phyloP scores from a whole-genome alignment of 2,113 vertebrate species.

The Hippocampus barbouri region DNA sequence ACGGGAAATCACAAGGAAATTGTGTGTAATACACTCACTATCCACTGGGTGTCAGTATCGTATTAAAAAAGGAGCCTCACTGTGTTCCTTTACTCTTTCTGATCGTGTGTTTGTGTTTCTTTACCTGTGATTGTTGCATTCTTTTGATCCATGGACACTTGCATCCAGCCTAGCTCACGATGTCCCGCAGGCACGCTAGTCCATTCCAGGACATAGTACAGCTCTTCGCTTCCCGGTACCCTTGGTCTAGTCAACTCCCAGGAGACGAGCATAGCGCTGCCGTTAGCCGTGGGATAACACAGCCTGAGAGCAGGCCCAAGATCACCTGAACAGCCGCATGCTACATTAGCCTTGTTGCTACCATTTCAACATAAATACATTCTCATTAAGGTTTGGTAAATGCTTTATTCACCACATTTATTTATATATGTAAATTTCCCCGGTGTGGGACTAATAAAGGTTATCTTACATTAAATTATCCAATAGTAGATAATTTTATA shows the following conservation, averaged over 20 bases:
- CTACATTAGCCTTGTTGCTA: background rate
- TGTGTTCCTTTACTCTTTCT: background rate
- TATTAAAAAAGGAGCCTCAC: background rate
- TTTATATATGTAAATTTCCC: too few species aligned
- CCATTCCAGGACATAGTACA: conserved; percentile 64
- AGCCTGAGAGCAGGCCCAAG: conserved; percentile 27
- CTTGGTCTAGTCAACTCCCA: conserved; percentile 40
- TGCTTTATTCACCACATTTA: too few species aligned
- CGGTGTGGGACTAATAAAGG: too few species aligned
- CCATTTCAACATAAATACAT: background rate
- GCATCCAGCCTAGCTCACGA: conserved; percentile 52
- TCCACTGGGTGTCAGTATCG: background rate
- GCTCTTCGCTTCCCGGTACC: background rate
- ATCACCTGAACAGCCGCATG: conserved; percentile 36
- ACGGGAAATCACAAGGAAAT: background rate
- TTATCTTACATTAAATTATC: too few species aligned
- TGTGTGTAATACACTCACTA: background rate
- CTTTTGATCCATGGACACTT: conserved; percentile 34
- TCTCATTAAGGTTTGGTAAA: too few species aligned
- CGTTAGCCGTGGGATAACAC: conserved; percentile 23
- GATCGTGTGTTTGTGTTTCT: background rate
- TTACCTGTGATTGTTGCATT: conserved; percentile 58
- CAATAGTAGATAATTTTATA: too few species aligned
- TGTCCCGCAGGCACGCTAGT: conserved; percentile 9
- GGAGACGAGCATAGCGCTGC: conserved; percentile 30